Evolutionary conservation across 2,888 invertebrate genomes (phyloP), one percentile per base, ranked within the genome.

Genomic region (Drosophila barbarae): DNA sequence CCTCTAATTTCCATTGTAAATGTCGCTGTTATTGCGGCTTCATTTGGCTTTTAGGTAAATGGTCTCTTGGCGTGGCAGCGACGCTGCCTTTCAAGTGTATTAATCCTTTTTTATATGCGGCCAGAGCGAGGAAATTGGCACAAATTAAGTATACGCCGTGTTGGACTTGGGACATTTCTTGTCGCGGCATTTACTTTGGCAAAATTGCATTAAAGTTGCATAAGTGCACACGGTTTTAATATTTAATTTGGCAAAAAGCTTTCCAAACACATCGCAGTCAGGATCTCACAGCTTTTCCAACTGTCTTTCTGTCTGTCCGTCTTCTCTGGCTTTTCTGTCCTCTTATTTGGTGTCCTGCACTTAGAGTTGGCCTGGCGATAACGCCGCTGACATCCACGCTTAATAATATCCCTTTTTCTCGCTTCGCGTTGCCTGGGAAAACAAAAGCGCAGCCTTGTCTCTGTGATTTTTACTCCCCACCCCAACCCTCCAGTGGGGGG

Each of bases 191-290:
- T 83, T 77, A 73, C 82, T 86, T 68, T 85, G 68, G 69, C 63
- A 72, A 82, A 84, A 84, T 84, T 86, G 86, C 86, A 86, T 84
- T 84, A 84, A 84, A 84, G 73, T 85, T 84, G 84, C 76, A 85
- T 84, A 86, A 84, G 82, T 85, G 86, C 86, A 84, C 79, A 84
- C 79, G 79, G 74, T 76, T 79, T 85, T 77, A 85, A 85, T 85
- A 86, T 85, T 85, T 85, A 85, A 85, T 85, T 86, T 86, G 68
- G 75, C 75, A 85, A 85, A 84, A 74, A 84, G 84, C 86, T 84
- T 84, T 85, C 61, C 82, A 66, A 75, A 70, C 67, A 70, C 58
- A 63, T 60, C 30, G 68, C 42, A 54, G 54, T 61, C 60, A 64
- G 55, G 47, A 44, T 64, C 36, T 30, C 9, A 30, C 10, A 30